phyloP scores from a whole-genome alignment of 2,797 vertebrate species.

The Spea hammondii region DNA sequence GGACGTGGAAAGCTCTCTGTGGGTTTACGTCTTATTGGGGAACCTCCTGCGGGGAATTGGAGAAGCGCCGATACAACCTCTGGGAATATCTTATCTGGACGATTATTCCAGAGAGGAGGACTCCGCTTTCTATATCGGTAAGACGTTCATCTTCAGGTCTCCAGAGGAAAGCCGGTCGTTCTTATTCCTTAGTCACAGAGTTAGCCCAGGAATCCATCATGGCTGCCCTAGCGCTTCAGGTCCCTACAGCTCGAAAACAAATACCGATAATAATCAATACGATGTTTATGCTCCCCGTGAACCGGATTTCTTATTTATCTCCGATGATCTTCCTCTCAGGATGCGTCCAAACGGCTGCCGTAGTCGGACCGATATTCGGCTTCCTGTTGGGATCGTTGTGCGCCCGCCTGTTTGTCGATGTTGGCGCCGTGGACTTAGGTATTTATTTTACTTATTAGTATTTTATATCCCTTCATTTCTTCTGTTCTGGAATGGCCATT shows the following conservation, averaged over 20 bases:
- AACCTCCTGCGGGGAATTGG: slow-evolving; percentile 82
- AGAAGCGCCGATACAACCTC: slow-evolving; percentile 81
- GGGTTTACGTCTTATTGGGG: slow-evolving; percentile 81
- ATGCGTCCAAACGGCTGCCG: slow-evolving; percentile 87
- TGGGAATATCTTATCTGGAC: slow-evolving; percentile 82
- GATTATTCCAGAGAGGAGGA: slow-evolving; percentile 77
- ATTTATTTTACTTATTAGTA: slow-evolving; percentile 50
- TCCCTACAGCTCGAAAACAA: no score
- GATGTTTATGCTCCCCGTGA: no score
- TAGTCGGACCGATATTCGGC: slow-evolving; percentile 92
- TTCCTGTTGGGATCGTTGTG: slow-evolving; percentile 92
- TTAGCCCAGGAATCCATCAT: no score
- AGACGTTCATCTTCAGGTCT: slow-evolving; percentile 22
- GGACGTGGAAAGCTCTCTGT: slow-evolving; percentile 74
- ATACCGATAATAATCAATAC: no score
- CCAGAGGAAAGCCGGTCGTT: no score
- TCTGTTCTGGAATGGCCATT: no score
- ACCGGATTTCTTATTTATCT: no score
- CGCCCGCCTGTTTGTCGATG: slow-evolving; percentile 89
- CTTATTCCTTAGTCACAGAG: no score
- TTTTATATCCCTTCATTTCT: no score
- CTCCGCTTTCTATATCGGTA: slow-evolving; percentile 82
- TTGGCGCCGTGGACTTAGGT: slow-evolving; percentile 90
- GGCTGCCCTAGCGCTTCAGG: no score
- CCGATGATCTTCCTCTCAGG: slow-evolving; percentile 66